phyloP scores from a whole-genome alignment of 2,888 invertebrate species.

The Erpobdella octoculata region DNA sequence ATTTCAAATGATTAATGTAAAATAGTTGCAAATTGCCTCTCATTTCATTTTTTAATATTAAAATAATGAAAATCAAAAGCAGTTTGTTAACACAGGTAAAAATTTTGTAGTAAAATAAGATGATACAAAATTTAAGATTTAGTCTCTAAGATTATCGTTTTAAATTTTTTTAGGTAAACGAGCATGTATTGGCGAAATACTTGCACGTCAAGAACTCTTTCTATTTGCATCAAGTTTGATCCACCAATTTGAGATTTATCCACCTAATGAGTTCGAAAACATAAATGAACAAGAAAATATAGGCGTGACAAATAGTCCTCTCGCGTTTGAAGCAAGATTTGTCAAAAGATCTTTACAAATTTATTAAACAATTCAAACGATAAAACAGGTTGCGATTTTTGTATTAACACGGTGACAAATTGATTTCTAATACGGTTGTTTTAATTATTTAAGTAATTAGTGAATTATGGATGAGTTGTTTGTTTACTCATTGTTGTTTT shows the following conservation, averaged over 20 bases:
- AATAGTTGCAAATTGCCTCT: too few species aligned
- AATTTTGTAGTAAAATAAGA: background rate
- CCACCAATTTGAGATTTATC: slow-evolving; percentile 11
- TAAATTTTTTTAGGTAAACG: background rate
- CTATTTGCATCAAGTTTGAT: slow-evolving; percentile 6
- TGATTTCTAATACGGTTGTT: too few species aligned
- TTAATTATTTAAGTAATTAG: too few species aligned
- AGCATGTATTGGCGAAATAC: slow-evolving; percentile 6
- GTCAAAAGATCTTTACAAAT: background rate
- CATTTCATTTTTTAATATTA: too few species aligned
- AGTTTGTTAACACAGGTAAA: background rate
- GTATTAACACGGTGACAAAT: too few species aligned
- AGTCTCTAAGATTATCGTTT: background rate
- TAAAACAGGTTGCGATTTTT: too few species aligned
- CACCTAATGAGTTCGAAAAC: background rate
- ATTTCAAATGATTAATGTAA: background rate
- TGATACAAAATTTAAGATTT: background rate
- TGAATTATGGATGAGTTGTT: background rate
- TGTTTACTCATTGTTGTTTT: background rate
- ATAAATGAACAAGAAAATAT: background rate
- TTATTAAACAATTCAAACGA: background rate
- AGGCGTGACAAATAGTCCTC: background rate
- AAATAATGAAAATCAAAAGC: background rate
- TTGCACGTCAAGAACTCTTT: slow-evolving; percentile 21
- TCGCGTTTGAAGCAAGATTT: background rate